phyloP scores from a whole-genome alignment of 1,140 invertebrate genomes.

The Acyrthosiphon pisum region DNA sequence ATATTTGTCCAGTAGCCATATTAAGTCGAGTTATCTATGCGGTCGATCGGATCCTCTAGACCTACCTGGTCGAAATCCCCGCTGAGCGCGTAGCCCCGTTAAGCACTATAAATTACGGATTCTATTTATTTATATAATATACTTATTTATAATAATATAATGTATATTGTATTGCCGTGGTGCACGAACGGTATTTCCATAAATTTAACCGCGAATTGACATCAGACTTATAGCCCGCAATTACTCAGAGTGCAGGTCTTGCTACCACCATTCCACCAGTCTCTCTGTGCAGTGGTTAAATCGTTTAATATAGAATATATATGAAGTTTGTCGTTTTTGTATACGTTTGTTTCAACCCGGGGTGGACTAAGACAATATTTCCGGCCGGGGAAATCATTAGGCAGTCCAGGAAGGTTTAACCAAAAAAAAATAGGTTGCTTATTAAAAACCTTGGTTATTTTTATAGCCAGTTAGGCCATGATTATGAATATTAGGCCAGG shows the following conservation, averaged over 20 bases:
- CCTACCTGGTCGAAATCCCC: conserved; percentile 41
- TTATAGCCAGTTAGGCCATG: no score
- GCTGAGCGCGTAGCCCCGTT: conserved; percentile 22
- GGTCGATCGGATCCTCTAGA: background rate
- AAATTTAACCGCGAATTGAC: conserved; percentile 3
- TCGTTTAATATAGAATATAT: background rate
- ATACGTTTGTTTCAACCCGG: no score
- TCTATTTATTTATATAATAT: background rate
- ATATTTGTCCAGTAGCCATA: conserved; percentile 24
- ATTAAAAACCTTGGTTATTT: no score
- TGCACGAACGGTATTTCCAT: background rate
- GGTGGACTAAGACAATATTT: no score
- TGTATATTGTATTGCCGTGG: background rate
- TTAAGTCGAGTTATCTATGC: conserved; percentile 20
- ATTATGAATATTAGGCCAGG: no score
- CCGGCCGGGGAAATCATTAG: no score
- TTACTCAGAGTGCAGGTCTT: background rate
- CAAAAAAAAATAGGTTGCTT: no score
- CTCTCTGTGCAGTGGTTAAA: background rate
- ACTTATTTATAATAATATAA: background rate
- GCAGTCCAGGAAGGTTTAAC: no score
- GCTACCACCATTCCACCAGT: background rate
- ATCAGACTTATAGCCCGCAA: conserved; percentile 8
- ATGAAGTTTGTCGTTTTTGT: no score
- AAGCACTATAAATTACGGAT: background rate